Evolutionary conservation across 2,113 vertebrate species (phyloP), one percentile per base, ranked within the genome.

Genomic region (Phocoena sinus): DNA sequence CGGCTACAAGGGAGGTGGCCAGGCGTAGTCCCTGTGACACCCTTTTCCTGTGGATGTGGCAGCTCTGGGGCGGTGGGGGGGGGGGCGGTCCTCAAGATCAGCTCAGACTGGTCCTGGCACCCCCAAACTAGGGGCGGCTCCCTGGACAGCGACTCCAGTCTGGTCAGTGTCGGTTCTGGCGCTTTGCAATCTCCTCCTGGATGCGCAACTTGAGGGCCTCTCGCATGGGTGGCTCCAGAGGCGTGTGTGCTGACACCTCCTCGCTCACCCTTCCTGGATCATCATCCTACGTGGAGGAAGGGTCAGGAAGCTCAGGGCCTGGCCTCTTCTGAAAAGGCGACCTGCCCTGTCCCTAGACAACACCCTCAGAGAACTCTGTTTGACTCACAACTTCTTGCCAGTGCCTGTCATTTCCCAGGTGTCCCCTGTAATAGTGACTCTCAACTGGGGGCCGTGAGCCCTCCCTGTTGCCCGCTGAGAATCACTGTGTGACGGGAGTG

Each of bases 111-210:
- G 63, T 79, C n/a, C 67, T 74, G 58, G 68, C 23, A 84, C 28
- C 36, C 76, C n/a, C 65, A 77, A 79, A 90, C 44, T 33, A 95
- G 38, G 17, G 60, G 36, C 62, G 80, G 73, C 33, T 90, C 89
- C 85, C 62, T 26, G 86, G 77, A 68, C 56, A 95, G 96, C 28
- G 84, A 92, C 18, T 79, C 89, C 92, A 76, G 95, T 79, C 70
- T 33, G 25, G 58, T 98, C 99, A 99, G 96, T 98, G 98, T 95
- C 97, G 99, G 93, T 98, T 98, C 88, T 98, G 98, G 87, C 99
- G 98, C 96, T 99, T 99, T 94, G 99, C 98, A 79, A 99, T 99
- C 98, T 99, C 99, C 38, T 99, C 98, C 95, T 94, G 98, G 96
- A 99, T 98, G 17, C 99, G 99, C 76, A 98, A 94, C 96, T 98